A percentile compares a stretch with the other conserved stretches of the same genome.
Conservation (phyloP, 2,888 invertebrate species). For the Lepidocyrtinus sp. region DNA sequence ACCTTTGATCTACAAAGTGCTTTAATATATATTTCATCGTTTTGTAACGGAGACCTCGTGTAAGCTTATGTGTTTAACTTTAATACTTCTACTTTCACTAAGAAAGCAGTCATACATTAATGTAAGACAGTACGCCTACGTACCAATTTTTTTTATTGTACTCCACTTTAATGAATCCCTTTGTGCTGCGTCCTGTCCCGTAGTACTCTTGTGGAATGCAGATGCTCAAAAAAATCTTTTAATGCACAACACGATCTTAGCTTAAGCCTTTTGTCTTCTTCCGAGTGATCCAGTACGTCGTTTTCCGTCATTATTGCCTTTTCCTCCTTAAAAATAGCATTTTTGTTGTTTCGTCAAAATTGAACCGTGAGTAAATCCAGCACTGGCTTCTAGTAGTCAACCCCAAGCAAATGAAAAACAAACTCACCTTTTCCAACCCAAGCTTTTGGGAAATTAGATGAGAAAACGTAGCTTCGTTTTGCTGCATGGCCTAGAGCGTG, state of each 20-base stretch:
- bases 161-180: conserved; percentile 54
- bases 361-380: neutral
- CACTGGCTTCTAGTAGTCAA: neutral
- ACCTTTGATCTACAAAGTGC: neutral
- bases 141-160: conserved; percentile 10
- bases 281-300: conserved; percentile 14
- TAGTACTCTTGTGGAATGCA: conserved; percentile 31
- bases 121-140: neutral
- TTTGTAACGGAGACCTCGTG: neutral
- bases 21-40: neutral
- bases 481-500: neutral
- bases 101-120: neutral
- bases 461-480: neutral
- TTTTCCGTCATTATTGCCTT: conserved; percentile 42
- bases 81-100: neutral
- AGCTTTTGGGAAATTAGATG: neutral
- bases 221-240: conserved; percentile 36
- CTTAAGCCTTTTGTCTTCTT: conserved; percentile 40
- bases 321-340: conserved; percentile 7
- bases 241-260: conserved; percentile 55
- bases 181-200: conserved; percentile 31
- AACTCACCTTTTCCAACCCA: neutral
- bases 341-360: neutral
- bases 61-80: neutral
- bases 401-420: neutral